phyloP scores from a whole-genome alignment of 2,113 vertebrate species.

The Oryzias woworae region DNA sequence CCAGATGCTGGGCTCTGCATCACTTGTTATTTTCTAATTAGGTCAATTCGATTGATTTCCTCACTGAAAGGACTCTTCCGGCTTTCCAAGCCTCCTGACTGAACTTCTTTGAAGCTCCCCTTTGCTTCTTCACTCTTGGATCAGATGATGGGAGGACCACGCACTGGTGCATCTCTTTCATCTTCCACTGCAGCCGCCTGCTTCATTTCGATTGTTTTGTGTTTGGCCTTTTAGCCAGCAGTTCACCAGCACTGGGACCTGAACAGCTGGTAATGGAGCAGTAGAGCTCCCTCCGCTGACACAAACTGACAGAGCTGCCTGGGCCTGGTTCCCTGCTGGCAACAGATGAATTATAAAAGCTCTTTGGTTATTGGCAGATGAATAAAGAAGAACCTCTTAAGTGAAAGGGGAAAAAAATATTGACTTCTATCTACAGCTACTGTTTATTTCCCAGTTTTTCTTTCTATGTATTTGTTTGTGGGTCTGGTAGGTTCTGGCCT shows the following conservation, averaged over 20 bases:
- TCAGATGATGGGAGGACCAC: constrained; percentile 33
- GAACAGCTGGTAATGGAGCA: constrained; percentile 54
- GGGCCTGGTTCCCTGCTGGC: constrained; percentile 63
- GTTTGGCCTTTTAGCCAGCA: background rate
- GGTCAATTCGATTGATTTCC: constrained; percentile 51
- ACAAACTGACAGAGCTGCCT: constrained; percentile 62
- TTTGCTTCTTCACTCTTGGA: constrained; percentile 16
- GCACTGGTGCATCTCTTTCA: constrained; percentile 27
- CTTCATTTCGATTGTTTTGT: constrained; percentile 18
- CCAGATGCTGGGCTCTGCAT: too few species aligned
- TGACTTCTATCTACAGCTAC: constrained; percentile 74
- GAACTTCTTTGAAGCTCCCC: constrained; percentile 38
- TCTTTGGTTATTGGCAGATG: constrained; percentile 72
- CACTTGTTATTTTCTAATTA: too few species aligned
- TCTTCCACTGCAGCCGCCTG: constrained; percentile 11
- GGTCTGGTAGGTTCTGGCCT: constrained; percentile 66
- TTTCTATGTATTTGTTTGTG: constrained; percentile 71
- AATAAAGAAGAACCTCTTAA: constrained; percentile 72
- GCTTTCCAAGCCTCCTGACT: constrained; percentile 39
- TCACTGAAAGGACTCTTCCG: constrained; percentile 64
- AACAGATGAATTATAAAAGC: constrained; percentile 68
- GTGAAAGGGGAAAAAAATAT: constrained; percentile 56
- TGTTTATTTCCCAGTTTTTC: constrained; percentile 67
- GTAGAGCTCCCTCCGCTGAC: constrained; percentile 26
- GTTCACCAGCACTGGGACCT: constrained; percentile 21